Base-by-base conservation (phyloP, 2,797 vertebrate species). In the Rousettus madagascariensis region DNA sequence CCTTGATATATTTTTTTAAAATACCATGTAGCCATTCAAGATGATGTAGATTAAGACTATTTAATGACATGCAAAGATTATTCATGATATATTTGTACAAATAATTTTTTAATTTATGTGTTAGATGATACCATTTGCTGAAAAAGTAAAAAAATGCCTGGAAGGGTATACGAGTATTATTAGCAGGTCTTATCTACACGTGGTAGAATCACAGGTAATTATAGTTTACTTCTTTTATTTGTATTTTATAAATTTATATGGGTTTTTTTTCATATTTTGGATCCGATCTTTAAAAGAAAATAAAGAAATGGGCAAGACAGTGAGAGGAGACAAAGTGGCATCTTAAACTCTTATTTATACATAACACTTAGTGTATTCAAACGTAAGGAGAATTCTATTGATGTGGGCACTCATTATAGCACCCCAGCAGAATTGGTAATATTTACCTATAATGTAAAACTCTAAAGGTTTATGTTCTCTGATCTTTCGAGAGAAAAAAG, bases 251-350 rank as follows among this genome's bases (percentile, higher is more conserved):
- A 69, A 77, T 68, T 77, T 55, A 28, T 53, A 33, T 69, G 5
- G 1, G 3, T 28, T 8, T 49, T 63, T 49, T 16, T 49, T 83
- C 20, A 1, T 65, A 33, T 33, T 83, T 65, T 49, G 22, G 30
- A 49, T 33, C 6, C 26, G 49, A 87, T 41, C 49, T 0, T 96
- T 95, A 87, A 74, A 51, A 90, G n/a, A 63, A 51, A 98, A 90
- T 96, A 63, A 96, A 92, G 28, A 55, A 69, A 82, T 53, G 20
- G 82, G 74, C 74, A 95, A 92, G 71, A 84, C 92, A 16, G 63
- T 85, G 82, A 90, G 41, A 95, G 26, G 55, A 82, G 46, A 59
- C 49, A 87, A 69, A 80, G 53, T 3, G 17, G 43, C 55, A 87
- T 91, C 92, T 97, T 95, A 91, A 93, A 0, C 0, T 97, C 84